Evolutionary conservation across 2,888 invertebrate species (phyloP), one percentile per base, ranked within the genome.

Genomic region (Himalopsyche japonica): DNA sequence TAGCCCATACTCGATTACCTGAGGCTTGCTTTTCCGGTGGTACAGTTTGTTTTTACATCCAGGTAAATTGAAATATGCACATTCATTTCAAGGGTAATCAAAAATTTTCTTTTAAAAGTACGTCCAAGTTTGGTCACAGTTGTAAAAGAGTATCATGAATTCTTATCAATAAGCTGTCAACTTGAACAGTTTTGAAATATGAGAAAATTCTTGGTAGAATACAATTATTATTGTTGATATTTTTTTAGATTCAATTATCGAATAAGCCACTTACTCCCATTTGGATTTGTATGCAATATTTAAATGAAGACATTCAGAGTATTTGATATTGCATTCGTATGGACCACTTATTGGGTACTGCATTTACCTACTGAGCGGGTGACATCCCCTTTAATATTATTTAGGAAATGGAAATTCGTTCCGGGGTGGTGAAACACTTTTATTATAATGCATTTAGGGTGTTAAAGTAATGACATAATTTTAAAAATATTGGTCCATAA

Each of bases 261-360:
- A 43, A 70, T 70, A 70, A 30, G 12, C 12, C 30, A 30, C 30
- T 30, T 70, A 70, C 15, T 7, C 15, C 70, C 30, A 70, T 27
- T 30, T 70, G 70, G 5, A 3, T 70, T 27, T 27, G 30, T 27
- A 15, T 48, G 34, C 32, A 76, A 48, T 80, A 83, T 83, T 83
- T 37, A 83, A 83, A 83, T 83, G 83, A 83, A 83, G 83, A 83
- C 83, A 80, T 83, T 83, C 80, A 32, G 30, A 48, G 80, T 76
- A 70, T 77, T 43, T 37, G n/a, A 83, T 83, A 83, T 83, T 83
- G 80, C 79, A 83, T 80, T 83, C 83, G 76, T 83, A 83, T 83
- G 47, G 76, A 76, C 64, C 83, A 80, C 80, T 82, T 82, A 79
- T 79, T 78, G 82, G 34, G 70, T 27, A 70, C 70, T 70, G 12